Percentiles rank a stretch among this genome's conserved stretches.
Evolutionary conservation across 2,113 vertebrate species (phyloP).

Genomic region (Sclerurus mexicanus): DNA sequence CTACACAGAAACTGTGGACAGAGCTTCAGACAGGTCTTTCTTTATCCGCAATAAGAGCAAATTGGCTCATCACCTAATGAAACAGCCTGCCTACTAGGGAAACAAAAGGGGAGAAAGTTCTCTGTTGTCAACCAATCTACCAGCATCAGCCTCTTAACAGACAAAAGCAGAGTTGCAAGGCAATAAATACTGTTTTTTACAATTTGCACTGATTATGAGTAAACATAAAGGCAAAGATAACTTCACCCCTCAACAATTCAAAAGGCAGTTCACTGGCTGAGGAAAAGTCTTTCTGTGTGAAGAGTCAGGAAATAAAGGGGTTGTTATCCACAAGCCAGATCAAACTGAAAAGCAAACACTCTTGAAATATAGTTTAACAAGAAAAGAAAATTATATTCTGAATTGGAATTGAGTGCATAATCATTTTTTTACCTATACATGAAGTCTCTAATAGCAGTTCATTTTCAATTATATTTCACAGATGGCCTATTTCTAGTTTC

Average conservation of each 20-base stretch:
- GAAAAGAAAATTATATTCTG: not conserved
- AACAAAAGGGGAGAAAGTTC: not conserved
- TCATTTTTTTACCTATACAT: not conserved
- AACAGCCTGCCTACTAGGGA: not conserved
- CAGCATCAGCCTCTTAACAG: not conserved
- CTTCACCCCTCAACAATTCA: not conserved
- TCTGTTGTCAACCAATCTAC: not conserved
- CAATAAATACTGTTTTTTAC: not conserved
- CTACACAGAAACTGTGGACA: not conserved
- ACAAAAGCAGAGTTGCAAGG: not conserved
- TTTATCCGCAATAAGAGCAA: not conserved
- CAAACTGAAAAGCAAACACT: not conserved
- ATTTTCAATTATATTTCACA: not conserved
- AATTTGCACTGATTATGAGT: not conserved
- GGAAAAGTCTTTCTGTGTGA: not conserved
- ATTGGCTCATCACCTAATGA: not conserved
- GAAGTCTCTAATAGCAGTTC: not conserved
- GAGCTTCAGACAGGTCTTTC: not conserved
- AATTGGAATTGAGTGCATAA: not conserved
- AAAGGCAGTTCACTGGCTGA: not conserved
- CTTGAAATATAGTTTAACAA: not conserved
- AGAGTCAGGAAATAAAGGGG: not conserved
- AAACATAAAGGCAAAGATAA: not conserved
- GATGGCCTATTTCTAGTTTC: not conserved
- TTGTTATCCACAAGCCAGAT: not conserved